Conservation (phyloP, 2,113 vertebrate genomes). For the Procavia capensis region DNA sequence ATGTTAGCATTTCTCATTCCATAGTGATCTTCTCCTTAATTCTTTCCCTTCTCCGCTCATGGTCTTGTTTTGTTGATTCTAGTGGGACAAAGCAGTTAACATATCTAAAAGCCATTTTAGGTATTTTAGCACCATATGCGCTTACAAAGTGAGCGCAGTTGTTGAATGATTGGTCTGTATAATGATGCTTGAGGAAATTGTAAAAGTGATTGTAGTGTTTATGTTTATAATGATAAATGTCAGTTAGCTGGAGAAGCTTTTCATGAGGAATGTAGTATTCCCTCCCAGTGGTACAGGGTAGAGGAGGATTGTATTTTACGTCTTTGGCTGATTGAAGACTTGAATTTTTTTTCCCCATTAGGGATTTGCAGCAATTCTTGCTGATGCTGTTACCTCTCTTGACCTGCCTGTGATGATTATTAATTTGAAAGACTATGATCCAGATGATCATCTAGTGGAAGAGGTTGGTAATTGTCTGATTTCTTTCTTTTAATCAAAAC, state of each 20-base stretch:
- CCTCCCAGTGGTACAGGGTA: neutral
- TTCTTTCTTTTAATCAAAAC: neutral
- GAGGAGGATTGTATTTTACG: neutral
- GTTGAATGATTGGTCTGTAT: neutral
- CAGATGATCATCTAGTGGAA: slow-evolving; percentile 93
- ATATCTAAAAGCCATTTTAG: neutral
- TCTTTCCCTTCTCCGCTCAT: neutral
- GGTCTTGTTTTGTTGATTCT: neutral
- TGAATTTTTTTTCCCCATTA: slow-evolving; percentile 64
- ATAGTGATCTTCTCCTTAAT: neutral
- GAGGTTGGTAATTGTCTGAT: slow-evolving; percentile 88
- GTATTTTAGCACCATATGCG: too few relatives aligned
- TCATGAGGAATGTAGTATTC: neutral
- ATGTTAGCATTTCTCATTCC: neutral
- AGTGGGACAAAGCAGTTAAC: neutral
- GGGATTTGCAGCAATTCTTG: slow-evolving; percentile 92
- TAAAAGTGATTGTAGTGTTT: neutral
- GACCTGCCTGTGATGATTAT: slow-evolving; percentile 87
- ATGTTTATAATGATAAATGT: neutral
- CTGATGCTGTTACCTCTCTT: slow-evolving; percentile 85
- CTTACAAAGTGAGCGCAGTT: neutral
- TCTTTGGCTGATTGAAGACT: neutral
- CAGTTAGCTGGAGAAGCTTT: neutral
- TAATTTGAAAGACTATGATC: slow-evolving; percentile 94
- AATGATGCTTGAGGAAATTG: neutral